Evolutionary conservation across 2,888 invertebrate species (phyloP).

Genomic region (Pharmacophagus antenor): DNA sequence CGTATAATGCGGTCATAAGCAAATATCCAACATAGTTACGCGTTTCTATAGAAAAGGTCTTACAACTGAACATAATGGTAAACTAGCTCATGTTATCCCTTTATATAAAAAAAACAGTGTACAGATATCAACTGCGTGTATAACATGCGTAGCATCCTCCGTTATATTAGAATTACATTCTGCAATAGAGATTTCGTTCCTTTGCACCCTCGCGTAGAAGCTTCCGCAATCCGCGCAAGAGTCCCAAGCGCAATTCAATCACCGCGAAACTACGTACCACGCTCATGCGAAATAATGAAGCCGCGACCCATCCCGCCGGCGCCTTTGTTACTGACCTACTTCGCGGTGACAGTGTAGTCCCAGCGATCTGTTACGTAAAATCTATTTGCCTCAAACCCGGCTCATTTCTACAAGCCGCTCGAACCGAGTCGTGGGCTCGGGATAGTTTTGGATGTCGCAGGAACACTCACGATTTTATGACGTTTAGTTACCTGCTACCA

Average conservation of each 20-base stretch:
- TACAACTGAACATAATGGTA: too few species aligned
- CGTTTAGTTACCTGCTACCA: background rate
- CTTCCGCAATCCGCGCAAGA: background rate
- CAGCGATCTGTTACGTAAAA: conserved; percentile 26
- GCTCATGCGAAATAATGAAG: conserved; percentile 15
- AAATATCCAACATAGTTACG: too few species aligned
- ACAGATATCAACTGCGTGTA: too few species aligned
- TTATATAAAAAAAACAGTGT: too few species aligned
- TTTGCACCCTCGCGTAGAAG: background rate
- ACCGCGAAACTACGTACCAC: conserved; percentile 13
- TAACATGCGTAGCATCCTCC: background rate
- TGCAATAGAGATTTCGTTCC: background rate
- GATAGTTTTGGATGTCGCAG: conserved; percentile 8
- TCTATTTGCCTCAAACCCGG: conserved; percentile 21
- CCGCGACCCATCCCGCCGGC: conserved; percentile 20
- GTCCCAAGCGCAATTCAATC: conserved; percentile 21
- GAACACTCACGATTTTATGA: background rate
- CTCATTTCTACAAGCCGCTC: conserved; percentile 20
- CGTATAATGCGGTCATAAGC: too few species aligned
- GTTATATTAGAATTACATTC: background rate
- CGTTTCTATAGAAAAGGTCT: too few species aligned
- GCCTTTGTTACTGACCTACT: conserved; percentile 27
- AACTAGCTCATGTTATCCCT: too few species aligned
- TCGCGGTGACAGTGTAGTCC: conserved; percentile 7
- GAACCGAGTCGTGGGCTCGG: background rate